Evolutionary conservation across 2,113 vertebrate genomes (phyloP).

Genomic region (Lepidothrix coronata): DNA sequence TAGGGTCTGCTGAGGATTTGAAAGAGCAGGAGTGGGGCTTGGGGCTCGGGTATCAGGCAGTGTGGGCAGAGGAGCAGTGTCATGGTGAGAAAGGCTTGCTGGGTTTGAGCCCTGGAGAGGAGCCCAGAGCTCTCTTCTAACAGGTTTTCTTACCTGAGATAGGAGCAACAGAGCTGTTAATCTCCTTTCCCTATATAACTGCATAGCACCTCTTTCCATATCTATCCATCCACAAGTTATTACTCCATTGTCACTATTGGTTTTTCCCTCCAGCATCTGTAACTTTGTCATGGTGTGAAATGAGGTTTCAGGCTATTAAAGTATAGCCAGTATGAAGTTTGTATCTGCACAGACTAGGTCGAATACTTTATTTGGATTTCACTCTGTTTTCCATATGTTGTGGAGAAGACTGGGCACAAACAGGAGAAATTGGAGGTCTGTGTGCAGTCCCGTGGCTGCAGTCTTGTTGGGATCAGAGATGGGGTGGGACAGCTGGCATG

Average conservation of each 20-base stretch:
- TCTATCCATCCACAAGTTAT: neutral
- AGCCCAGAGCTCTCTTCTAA: neutral
- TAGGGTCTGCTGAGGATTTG: neutral
- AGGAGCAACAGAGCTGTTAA: neutral
- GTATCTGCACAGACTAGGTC: neutral
- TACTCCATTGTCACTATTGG: neutral
- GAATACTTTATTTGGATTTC: neutral
- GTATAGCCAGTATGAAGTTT: neutral
- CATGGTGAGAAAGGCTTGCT: neutral
- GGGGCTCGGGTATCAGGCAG: neutral
- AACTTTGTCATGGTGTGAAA: neutral
- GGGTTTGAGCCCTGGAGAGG: neutral
- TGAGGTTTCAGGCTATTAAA: neutral
- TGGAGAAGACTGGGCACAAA: neutral
- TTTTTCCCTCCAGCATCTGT: neutral
- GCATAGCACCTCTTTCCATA: neutral
- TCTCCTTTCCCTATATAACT: neutral
- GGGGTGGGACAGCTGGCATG: neutral
- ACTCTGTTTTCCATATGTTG: neutral
- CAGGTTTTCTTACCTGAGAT: neutral
- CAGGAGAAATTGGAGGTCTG: neutral
- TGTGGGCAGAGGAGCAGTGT: neutral
- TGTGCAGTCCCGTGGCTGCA: accelerated
- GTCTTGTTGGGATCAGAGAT: neutral
- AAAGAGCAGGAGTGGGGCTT: neutral